Evolutionary conservation across 2,113 vertebrate species (phyloP).

Genomic region (Perca schrenkii): DNA sequence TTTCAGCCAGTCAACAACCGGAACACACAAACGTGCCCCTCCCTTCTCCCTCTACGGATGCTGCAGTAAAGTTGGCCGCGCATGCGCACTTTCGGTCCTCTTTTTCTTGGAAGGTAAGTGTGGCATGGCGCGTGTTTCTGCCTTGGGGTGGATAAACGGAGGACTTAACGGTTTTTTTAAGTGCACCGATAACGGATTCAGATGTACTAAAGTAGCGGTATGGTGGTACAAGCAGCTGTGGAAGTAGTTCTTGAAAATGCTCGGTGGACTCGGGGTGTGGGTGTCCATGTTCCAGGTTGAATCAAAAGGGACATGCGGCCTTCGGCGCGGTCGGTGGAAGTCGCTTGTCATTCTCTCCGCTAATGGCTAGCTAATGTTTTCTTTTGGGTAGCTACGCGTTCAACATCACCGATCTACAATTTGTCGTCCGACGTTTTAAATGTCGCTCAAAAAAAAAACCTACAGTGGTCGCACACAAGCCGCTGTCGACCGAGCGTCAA

Average conservation of each 20-base stretch:
- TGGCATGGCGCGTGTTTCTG: conserved; percentile 85
- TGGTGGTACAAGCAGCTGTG: neutral
- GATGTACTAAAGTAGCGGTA: neutral
- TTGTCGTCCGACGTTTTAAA: no score
- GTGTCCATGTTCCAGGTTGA: conserved; percentile 44
- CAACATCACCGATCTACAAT: rapidly evolving
- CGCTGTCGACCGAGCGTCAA: conserved; percentile 11
- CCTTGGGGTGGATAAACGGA: conserved; percentile 64
- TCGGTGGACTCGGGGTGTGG: conserved; percentile 50
- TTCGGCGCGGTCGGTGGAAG: conserved; percentile 52
- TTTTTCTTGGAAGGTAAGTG: conserved; percentile 89
- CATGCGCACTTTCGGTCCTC: conserved; percentile 86
- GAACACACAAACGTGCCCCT: conserved; percentile 61
- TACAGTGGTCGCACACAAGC: rapidly evolving
- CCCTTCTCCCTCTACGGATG: conserved; percentile 75
- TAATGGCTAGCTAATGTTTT: neutral
- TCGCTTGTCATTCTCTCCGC: conserved; percentile 42
- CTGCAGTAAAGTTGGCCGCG: conserved; percentile 88
- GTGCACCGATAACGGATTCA: neutral
- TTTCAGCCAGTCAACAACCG: conserved; percentile 59
- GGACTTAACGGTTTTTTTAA: conserved; percentile 5
- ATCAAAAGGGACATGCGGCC: conserved; percentile 75
- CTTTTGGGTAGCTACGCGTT: no score
- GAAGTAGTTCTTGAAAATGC: neutral
- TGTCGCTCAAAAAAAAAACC: rapidly evolving